Evolutionary conservation across 2,797 vertebrate genomes (phyloP), one percentile per base, ranked within the genome.

Genomic region (Sitta carolinensis): DNA sequence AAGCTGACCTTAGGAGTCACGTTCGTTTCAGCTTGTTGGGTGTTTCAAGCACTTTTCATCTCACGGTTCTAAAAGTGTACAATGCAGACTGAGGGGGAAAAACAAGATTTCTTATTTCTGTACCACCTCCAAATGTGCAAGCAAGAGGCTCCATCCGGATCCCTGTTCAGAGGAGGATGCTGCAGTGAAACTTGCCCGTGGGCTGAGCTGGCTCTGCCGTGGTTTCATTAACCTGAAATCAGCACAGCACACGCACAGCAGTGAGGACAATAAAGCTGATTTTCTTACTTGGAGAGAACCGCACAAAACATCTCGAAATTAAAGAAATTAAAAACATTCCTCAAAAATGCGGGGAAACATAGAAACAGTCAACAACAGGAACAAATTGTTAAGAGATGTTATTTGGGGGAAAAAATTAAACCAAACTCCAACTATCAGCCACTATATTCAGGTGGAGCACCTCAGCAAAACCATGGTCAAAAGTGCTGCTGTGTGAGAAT

Each of bases 1-100:
- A 74, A 83, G 13, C 27, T 36, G 12, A 61, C 0, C 0, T 43
- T 21, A 47, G 32, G 50, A 57, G 38, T 43, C 30, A 8, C 0
- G 1, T 40, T 83, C 19, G 2, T 55, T 64, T 48, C 50, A 85
- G 42, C 30, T 68, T n/a, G 9, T 58, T 89, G 47, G 15, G n/a
- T 18, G 2, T 72, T 91, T 75, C 17, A 11, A 21, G 25, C 7
- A 13, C 25, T 90, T 90, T 70, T 80, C 27, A 18, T 77, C 19
- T 61, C 29, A 3, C 32, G 34, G 9, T 62, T 13, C 40, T 62
- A 36, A 69, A 81, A 38, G 63, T 22, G 85, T 64, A n/a, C 30
- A 80, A 15, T 51, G 34, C 7, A 77, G 57, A 52, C 40, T 52
- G 4, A 29, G 7, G 7, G 47, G 12, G 12, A 1, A 2, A 7